Conservation (phyloP, 2,888 invertebrate genomes). For the Imbricaverruca yamaguchii region DNA sequence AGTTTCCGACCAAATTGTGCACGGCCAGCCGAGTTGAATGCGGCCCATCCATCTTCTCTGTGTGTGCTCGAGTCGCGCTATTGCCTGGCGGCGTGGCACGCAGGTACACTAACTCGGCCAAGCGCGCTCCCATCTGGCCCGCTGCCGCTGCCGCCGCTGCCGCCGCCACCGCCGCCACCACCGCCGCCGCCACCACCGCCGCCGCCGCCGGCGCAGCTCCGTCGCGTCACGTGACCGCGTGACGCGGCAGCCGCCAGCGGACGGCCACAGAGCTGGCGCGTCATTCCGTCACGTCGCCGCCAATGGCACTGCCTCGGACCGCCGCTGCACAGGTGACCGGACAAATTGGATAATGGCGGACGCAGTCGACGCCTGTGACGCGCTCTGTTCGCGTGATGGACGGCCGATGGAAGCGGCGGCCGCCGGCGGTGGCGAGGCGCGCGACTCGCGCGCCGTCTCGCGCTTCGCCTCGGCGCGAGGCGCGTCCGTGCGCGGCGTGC, state of each 20-base stretch:
- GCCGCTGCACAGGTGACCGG: not conserved
- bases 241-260: too few relatives aligned
- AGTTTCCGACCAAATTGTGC: not conserved
- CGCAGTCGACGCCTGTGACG: not conserved
- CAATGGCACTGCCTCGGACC: not conserved
- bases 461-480: not conserved
- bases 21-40: not conserved
- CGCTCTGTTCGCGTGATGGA: not conserved
- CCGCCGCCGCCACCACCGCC: not conserved
- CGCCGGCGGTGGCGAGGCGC: not conserved
- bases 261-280: too few relatives aligned
- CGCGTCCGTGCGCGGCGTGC: not conserved
- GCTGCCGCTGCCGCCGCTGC: not conserved
- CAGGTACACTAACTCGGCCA: too few relatives aligned
- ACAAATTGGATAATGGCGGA: conserved; percentile 3
- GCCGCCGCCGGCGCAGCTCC: not conserved
- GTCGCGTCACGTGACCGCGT: too few relatives aligned
- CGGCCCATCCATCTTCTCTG: not conserved
- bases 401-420: not conserved
- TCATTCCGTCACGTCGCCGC: not conserved
- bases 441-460: not conserved
- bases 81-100: too few relatives aligned
- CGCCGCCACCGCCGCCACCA: not conserved
- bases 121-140: not conserved
- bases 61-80: not conserved